Base-by-base conservation (phyloP, 2,797 vertebrate species). In the Erithacus rubecula region DNA sequence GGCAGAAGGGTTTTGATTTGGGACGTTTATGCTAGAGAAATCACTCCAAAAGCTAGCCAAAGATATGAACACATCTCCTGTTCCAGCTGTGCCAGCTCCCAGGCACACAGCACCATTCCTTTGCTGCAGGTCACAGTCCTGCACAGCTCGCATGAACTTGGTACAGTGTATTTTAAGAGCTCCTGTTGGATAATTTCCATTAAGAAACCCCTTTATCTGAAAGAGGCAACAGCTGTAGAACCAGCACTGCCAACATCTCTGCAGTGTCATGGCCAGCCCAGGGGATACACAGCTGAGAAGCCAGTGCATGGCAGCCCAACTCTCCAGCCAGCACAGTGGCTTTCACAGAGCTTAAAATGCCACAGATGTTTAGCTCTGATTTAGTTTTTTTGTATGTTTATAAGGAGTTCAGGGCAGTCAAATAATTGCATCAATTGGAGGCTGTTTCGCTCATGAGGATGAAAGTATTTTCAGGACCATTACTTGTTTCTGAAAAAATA, bases 101-200 rank as follows among this genome's bases (percentile, higher is more conserved):
- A 41, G 36, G 15, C 62, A 43, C 44, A n/a, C 49, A 53, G 32
- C 51, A 72, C 27, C 34, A 30, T 60, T 44, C 67, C 53, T 52
- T 62, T 62, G 47, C 63, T 84, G 16, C 51, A 43, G 55, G 22
- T 69, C 64, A 12, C 58, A 13, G 17, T 51, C n/a, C 41, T 49
- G 17, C 53, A 6, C 1, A 2, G 32, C 39, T 60, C 37, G 11
- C 18, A 0, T 11, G 23, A 52, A 7, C 14, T 44, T 63, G 37
- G 23, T 11, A 5, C 11, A 30, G 39, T 3, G 27, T 18, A 5
- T 51, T 76, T 84, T 55, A 55, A 49, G 58, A 71, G 37, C 32
- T 71, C 46, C 49, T n/a, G 6, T 44, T 46, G 43, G 23, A 8
- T 12, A n/a, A 18, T 56, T 78, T 70, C 8, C 27, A 11, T 60